These are phyloP conservation scores for Phalacrocorax pelagicus DNA, from an alignment of 2,113 vertebrate genomes.

Conservation along the genomic window DNA sequence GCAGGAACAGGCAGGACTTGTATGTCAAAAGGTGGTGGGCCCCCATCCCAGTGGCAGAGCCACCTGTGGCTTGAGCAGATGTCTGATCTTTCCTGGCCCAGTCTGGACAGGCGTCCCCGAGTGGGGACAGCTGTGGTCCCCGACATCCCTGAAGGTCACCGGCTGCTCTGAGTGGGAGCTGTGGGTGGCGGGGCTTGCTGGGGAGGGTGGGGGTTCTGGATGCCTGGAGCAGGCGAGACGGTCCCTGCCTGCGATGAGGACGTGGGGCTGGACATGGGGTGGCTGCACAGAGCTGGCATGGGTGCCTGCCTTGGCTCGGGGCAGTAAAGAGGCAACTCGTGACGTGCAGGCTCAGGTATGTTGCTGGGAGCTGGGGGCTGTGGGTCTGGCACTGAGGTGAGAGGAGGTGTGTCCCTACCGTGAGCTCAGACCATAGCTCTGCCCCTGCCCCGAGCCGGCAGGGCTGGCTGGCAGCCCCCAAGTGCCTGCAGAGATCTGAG, in stretches of 20 bases:
- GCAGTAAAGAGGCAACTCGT: constrained; percentile 22
- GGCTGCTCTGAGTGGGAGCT: background rate
- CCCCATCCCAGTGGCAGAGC: background rate
- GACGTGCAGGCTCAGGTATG: background rate
- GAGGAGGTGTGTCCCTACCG: background rate
- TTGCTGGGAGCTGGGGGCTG: background rate
- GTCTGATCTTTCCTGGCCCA: background rate
- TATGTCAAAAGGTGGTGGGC: background rate
- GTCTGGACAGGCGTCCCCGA: background rate
- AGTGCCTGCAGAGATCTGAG: background rate
- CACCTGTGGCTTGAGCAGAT: background rate
- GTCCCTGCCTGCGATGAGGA: background rate
- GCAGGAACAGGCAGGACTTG: background rate
- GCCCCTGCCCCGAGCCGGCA: background rate
- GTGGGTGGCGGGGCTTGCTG: accelerated
- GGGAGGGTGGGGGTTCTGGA: background rate
- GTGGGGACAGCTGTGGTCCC: background rate
- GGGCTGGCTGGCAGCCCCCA: background rate
- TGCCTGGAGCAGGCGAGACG: background rate
- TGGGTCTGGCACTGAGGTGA: background rate
- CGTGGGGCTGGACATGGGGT: accelerated
- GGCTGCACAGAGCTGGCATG: background rate
- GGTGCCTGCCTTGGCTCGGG: background rate
- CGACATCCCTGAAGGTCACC: constrained; percentile 35
- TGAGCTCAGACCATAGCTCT: background rate